Conservation (phyloP, 2,888 invertebrate genomes). For the Malachius bipustulatus region DNA sequence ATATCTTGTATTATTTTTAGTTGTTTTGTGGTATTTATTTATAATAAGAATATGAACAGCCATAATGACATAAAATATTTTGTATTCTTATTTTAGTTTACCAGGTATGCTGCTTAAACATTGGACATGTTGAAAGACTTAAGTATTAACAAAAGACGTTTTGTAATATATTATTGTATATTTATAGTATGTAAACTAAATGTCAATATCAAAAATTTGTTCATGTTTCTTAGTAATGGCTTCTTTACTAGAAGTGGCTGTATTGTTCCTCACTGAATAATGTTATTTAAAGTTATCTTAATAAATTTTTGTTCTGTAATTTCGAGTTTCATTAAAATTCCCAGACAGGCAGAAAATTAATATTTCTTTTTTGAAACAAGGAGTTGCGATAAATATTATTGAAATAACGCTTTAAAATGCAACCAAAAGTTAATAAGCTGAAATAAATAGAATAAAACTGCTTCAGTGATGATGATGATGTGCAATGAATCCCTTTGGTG, state of each 20-base stretch:
- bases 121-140: slow-evolving; percentile 36
- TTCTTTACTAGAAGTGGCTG: slow-evolving; percentile 35
- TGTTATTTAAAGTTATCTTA: slow-evolving; percentile 36
- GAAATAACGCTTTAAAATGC: too few relatives aligned
- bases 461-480: too few relatives aligned
- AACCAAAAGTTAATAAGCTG: too few relatives aligned
- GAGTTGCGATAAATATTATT: slow-evolving; percentile 5
- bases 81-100: too few relatives aligned
- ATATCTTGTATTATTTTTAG: too few relatives aligned
- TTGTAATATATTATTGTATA: slow-evolving; percentile 37
- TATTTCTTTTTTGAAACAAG: too few relatives aligned
- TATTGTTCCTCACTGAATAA: slow-evolving; percentile 37
- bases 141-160: slow-evolving; percentile 34
- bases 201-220: slow-evolving; percentile 35
- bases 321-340: slow-evolving; percentile 12
- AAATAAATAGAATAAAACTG: too few relatives aligned
- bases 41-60: too few relatives aligned
- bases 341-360: too few relatives aligned
- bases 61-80: too few relatives aligned
- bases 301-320: slow-evolving; percentile 37
- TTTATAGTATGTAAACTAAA: slow-evolving; percentile 35
- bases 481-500: too few relatives aligned
- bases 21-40: too few relatives aligned
- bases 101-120: slow-evolving; percentile 33
- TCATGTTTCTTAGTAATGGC: slow-evolving; percentile 36